Percentiles rank a stretch among this genome's conserved stretches.
Conservation (phyloP, 1,140 invertebrate genomes). For the Temnothorax nylanderi region DNA sequence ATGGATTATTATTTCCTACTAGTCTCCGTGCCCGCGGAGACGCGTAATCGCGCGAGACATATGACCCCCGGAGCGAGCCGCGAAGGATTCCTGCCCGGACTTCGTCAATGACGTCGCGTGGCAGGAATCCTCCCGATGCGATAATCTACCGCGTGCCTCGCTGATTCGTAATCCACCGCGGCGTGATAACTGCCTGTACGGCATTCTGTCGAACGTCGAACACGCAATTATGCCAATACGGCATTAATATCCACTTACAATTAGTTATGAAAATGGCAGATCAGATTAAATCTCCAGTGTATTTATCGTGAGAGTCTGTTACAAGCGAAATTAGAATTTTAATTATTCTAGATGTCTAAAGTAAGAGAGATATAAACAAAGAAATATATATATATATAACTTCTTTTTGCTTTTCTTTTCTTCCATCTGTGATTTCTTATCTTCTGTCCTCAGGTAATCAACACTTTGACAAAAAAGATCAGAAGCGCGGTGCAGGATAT, state of each 20-base stretch:
- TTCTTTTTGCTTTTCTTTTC: background rate
- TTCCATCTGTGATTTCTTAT: background rate
- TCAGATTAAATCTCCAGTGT: background rate
- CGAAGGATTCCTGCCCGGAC: conserved; percentile 21
- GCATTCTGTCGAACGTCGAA: background rate
- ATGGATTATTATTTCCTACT: conserved; percentile 32
- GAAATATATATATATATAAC: background rate
- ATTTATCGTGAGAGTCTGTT: background rate
- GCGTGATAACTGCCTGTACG: background rate
- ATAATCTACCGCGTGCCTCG: conserved; percentile 29
- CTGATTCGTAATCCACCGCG: background rate
- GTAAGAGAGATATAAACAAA: background rate
- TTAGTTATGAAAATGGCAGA: background rate
- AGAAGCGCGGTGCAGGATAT: background rate
- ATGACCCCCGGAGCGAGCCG: background rate
- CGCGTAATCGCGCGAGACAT: background rate
- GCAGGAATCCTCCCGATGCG: conserved; percentile 25
- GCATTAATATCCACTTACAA: background rate
- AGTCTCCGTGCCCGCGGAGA: too few species aligned
- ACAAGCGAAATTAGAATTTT: background rate
- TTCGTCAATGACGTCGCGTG: conserved; percentile 29
- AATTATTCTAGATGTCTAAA: background rate
- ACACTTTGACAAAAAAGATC: background rate
- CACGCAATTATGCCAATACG: background rate
- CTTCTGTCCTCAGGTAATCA: background rate